Conservation (phyloP, 1,140 invertebrate genomes). For the Eumeta japonica region DNA sequence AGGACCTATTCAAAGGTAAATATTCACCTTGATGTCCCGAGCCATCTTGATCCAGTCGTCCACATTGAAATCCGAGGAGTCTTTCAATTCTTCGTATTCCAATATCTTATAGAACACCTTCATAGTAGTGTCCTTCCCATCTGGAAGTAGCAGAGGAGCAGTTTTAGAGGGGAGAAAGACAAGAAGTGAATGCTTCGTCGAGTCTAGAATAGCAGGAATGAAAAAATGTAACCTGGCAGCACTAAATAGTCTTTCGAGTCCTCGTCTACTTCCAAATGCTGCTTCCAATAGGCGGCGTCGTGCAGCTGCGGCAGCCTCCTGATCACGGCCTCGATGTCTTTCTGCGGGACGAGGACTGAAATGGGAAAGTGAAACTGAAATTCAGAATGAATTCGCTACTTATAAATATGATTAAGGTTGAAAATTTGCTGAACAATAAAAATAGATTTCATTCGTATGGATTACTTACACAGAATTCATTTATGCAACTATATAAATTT, state of each 20-base stretch:
- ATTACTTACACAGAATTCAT: no score
- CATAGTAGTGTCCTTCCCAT: conserved; percentile 39
- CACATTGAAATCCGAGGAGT: conserved; percentile 92
- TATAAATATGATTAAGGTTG: no score
- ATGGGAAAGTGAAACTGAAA: no score
- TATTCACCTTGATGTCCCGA: conserved; percentile 78
- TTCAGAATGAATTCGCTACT: no score
- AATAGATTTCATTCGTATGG: no score
- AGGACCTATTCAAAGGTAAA: neutral
- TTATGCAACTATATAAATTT: no score
- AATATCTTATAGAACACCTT: conserved; percentile 78
- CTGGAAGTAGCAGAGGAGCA: conserved; percentile 25
- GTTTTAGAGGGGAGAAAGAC: no score
- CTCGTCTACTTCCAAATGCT: conserved; percentile 20
- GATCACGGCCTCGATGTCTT: conserved; percentile 39
- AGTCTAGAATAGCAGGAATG: no score
- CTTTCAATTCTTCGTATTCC: conserved; percentile 88
- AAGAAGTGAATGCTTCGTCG: no score
- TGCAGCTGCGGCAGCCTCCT: conserved; percentile 44
- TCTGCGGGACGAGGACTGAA: conserved; percentile 45
- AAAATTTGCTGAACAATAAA: no score
- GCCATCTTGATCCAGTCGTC: conserved; percentile 90
- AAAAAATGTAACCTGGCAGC: conserved; percentile 33
- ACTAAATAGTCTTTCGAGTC: conserved; percentile 37
- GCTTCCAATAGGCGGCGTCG: conserved; percentile 36